Evolutionary conservation across 2,888 invertebrate genomes (phyloP), one percentile per base, ranked within the genome.

Genomic region (Mythimna loreyi): DNA sequence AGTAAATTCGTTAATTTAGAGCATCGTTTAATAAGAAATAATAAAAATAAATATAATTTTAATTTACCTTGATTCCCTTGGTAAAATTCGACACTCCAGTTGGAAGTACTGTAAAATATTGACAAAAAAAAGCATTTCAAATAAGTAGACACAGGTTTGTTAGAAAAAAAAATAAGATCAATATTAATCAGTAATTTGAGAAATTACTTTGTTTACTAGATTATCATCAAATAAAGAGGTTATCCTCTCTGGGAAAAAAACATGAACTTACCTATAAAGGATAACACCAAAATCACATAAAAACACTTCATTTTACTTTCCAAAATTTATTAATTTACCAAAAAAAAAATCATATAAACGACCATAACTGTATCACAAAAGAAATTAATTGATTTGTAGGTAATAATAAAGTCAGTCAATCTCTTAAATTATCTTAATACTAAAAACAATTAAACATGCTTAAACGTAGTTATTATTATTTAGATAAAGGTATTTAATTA

Each of bases 301-400:
- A 40, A 36, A 36, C 5, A 30, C 52, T 75, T 72, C 75, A 72
- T 75, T 11, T 72, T 72, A 40, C 0, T 16, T 23, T 13, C 8
- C 6, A 28, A 50, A 6, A 1, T 47, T 52, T 58, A 49, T 59
- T 59, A 13, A 45, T 36, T 9, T 8, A 50, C 23, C 5, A 60
- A 50, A 68, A 9, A 6, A 40, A 53, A 58, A 19, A 21, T 2
- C 1, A 61, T 9, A 6, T 16, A 11, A 28, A 52, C 59, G 28
- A 55, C 59, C 9, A 70, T 30, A 33, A 30, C 43, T 25, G 53
- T 25, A 30, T n/a, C 16, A 30, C 25, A 11, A 56, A 36, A 16
- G 0, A 76, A 50, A 45, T 36, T 55, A 45, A 70, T 59, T 59
- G 43, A 76, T 49, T 19, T 36, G 2, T 19, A 25, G 43, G 36